phyloP scores from a whole-genome alignment of 2,113 vertebrate species.

The Entosphenus tridentatus region DNA sequence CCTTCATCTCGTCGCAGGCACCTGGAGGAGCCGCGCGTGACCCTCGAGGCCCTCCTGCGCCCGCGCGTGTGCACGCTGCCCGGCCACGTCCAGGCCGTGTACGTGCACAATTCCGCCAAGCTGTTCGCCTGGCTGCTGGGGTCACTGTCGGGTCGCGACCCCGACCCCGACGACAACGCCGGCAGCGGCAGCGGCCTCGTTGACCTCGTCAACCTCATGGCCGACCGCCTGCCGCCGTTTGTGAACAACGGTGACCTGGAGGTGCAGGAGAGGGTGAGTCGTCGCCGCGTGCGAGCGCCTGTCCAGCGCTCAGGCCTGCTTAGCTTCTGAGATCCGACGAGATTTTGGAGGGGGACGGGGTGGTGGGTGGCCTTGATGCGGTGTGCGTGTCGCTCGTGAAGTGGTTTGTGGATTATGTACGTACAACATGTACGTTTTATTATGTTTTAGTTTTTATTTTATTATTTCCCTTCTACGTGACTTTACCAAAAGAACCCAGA shows the following conservation, averaged over 20 bases:
- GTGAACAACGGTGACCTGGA: constrained; percentile 96
- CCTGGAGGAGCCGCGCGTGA: constrained; percentile 61
- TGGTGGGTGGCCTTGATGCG: no score
- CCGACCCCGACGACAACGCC: neutral
- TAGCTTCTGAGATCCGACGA: no score
- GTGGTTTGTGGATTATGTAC: no score
- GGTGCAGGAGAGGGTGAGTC: constrained; percentile 80
- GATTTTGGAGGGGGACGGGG: no score
- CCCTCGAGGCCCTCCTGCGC: constrained; percentile 77
- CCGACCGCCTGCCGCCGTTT: constrained; percentile 70
- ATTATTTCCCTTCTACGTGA: no score
- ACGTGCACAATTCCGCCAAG: constrained; percentile 87
- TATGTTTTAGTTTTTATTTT: no score
- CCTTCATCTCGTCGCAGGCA: constrained; percentile 24
- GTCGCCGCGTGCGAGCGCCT: neutral
- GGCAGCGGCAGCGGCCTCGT: neutral
- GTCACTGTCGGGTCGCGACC: neutral
- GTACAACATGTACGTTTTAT: no score
- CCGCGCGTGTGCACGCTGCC: constrained; percentile 76
- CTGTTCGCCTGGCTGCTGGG: constrained; percentile 64
- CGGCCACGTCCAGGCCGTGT: constrained; percentile 86
- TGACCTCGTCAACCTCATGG: constrained; percentile 60
- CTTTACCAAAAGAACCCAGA: no score
- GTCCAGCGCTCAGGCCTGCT: neutral
- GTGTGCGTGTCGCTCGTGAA: no score